Percentiles rank a stretch among this genome's conserved stretches.
Evolutionary conservation across 2,797 vertebrate genomes (phyloP).

Genomic region (Esox lucius): DNA sequence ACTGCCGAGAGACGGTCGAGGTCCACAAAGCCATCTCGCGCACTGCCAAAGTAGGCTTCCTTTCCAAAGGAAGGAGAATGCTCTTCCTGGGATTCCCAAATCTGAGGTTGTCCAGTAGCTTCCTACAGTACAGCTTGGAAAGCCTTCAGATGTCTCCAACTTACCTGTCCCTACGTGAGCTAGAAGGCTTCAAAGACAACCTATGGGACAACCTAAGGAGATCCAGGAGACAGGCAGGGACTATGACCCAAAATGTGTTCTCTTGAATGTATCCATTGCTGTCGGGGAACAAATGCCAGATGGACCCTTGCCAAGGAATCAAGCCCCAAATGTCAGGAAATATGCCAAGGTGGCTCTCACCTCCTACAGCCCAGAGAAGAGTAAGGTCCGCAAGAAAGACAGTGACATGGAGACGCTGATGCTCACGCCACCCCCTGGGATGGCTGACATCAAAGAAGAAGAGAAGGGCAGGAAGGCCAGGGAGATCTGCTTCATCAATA

Average conservation of each 20-base stretch:
- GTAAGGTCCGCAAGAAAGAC: conserved; percentile 82
- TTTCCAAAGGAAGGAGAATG: conserved; percentile 92
- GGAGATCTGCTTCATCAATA: conserved; percentile 96
- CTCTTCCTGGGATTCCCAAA: conserved; percentile 97
- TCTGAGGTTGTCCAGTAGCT: conserved; percentile 86
- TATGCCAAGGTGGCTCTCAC: conserved; percentile 96
- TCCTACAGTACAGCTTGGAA: conserved; percentile 91
- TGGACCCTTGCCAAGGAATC: conserved; percentile 83
- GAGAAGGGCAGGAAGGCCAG: conserved; percentile 92
- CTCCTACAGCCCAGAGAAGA: conserved; percentile 88
- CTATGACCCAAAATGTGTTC: conserved; percentile 97
- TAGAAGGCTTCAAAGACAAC: conserved; percentile 91
- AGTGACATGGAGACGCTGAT: conserved; percentile 96
- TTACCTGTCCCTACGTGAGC: conserved; percentile 91
- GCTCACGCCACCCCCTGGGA: conserved; percentile 93
- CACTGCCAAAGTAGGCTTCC: conserved; percentile 94
- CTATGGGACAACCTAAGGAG: conserved; percentile 92
- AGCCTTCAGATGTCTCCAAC: conserved; percentile 93
- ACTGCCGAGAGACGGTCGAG: conserved; percentile 89
- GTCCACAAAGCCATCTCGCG: conserved; percentile 97
- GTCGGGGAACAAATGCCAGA: conserved; percentile 87
- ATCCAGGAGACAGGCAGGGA: conserved; percentile 90
- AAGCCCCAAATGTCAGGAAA: conserved; percentile 92
- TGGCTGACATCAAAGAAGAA: conserved; percentile 90
- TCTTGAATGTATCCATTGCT: conserved; percentile 96